Evolutionary conservation across 2,888 invertebrate genomes (phyloP).

Genomic region (Drosophila infuscata): DNA sequence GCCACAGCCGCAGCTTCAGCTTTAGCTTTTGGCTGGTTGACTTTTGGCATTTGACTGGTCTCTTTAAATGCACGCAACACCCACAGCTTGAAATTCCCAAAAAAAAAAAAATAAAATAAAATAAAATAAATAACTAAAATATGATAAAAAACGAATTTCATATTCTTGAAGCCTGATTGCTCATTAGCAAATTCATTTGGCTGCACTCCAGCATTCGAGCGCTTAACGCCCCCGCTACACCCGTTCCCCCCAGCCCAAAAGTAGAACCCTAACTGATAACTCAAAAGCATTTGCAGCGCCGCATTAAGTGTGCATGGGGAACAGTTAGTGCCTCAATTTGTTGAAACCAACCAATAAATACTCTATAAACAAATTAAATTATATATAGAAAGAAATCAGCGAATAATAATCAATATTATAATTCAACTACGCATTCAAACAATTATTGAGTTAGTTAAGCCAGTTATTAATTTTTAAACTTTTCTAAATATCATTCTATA

Average conservation of each 20-base stretch:
- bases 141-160: constrained; percentile 28
- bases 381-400: not conserved
- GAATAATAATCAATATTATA: not conserved
- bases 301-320: constrained; percentile 22
- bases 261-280: constrained; percentile 37
- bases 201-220: constrained; percentile 62
- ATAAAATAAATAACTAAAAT: not conserved
- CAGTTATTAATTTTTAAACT: not conserved
- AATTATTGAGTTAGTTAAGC: not conserved
- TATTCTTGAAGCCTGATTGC: constrained; percentile 74
- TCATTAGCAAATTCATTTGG: constrained; percentile 78
- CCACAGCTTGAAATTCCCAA: constrained; percentile 13
- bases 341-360: constrained; percentile 13
- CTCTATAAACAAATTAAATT: constrained; percentile 11
- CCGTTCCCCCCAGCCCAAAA: not conserved
- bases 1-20: constrained; percentile 2
- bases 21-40: constrained; percentile 12
- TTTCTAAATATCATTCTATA: not conserved
- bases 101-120: constrained; percentile 1
- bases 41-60: constrained; percentile 27
- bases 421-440: not conserved
- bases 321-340: not conserved
- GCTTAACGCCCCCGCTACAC: constrained; percentile 4
- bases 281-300: constrained; percentile 33
- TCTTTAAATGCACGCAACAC: constrained; percentile 34